Evolutionary conservation across 2,888 invertebrate species (phyloP).

Genomic region (Pomacea canaliculata): DNA sequence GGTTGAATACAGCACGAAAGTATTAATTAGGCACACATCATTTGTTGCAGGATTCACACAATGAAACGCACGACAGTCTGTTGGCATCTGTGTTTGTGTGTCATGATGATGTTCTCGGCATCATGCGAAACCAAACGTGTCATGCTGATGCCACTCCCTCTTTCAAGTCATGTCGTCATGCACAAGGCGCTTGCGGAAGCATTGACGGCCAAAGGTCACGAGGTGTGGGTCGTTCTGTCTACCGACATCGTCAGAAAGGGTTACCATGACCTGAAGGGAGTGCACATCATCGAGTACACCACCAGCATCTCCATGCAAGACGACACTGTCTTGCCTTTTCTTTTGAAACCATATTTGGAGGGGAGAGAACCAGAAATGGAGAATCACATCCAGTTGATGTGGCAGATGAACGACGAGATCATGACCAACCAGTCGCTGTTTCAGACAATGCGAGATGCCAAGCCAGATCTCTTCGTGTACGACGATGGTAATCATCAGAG

Average conservation of each 20-base stretch:
- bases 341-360: neutral
- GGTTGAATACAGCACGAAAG: too few species aligned
- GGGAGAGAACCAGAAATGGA: neutral
- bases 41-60: too few species aligned
- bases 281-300: constrained; percentile 10
- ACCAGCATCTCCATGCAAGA: neutral
- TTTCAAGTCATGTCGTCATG: neutral
- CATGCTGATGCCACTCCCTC: neutral
- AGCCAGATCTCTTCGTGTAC: constrained; percentile 18
- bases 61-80: too few species aligned
- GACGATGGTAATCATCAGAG: neutral
- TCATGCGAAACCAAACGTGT: neutral
- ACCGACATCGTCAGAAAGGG: neutral
- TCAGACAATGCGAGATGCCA: neutral
- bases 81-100: too few species aligned
- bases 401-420: neutral
- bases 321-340: neutral
- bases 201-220: neutral
- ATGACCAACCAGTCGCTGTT: constrained; percentile 9
- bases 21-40: too few species aligned
- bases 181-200: neutral
- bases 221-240: constrained; percentile 1
- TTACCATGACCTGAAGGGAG: neutral
- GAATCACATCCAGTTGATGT: neutral
- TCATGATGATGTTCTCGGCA: too few species aligned